Conservation (phyloP, 2,888 invertebrate genomes). For the Osmoderma eremita region DNA sequence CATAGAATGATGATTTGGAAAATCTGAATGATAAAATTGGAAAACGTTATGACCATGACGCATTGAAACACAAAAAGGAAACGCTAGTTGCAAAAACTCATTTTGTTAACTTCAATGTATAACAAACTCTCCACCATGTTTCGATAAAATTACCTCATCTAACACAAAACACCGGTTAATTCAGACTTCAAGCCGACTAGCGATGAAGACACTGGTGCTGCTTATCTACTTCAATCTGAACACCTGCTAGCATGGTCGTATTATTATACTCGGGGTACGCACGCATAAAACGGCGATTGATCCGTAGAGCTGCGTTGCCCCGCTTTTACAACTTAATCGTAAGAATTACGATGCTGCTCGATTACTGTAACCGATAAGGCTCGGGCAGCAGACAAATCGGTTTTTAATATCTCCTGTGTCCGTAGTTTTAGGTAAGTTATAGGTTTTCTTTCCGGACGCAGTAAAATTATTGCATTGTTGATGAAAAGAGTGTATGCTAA, state of each 20-base stretch:
- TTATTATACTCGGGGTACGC: constrained; percentile 9
- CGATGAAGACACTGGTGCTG: constrained; percentile 52
- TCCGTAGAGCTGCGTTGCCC: constrained; percentile 40
- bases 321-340: constrained; percentile 52
- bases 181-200: constrained; percentile 2
- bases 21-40: no score
- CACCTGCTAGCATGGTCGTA: constrained; percentile 52
- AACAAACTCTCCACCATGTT: no score
- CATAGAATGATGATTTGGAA: no score
- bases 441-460: no score
- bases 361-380: constrained; percentile 49
- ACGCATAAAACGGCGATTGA: constrained; percentile 44
- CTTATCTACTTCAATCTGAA: constrained; percentile 52
- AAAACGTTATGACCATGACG: no score
- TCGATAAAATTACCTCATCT: no score
- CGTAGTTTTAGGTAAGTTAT: no score
- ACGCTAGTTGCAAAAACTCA: no score
- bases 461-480: no score
- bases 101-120: no score
- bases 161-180: constrained; percentile 10
- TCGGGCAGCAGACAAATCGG: constrained; percentile 46
- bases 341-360: constrained; percentile 51
- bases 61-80: no score
- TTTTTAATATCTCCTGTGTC: constrained; percentile 48
- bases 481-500: no score